phyloP scores from a whole-genome alignment of 2,888 invertebrate species.

The Trachelus troglodyta region DNA sequence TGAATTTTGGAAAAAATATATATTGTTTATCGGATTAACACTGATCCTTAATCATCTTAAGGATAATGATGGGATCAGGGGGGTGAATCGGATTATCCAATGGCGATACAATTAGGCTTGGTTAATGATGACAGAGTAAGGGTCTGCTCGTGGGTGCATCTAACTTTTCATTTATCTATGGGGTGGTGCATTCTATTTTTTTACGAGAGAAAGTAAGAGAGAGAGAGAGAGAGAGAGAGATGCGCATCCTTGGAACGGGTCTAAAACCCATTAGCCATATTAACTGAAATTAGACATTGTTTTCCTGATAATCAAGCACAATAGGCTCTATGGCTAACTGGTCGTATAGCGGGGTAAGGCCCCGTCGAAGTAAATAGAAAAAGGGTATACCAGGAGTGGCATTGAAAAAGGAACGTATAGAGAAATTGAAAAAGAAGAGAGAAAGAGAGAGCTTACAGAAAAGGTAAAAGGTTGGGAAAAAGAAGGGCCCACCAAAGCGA shows the following conservation, averaged over 20 bases:
- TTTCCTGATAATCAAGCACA: constrained; percentile 29
- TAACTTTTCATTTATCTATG: not conserved
- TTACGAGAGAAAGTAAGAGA: too few species aligned
- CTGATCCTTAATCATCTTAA: not conserved
- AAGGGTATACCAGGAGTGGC: constrained; percentile 30
- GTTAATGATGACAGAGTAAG: not conserved
- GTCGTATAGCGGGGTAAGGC: constrained; percentile 9
- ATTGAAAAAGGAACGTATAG: constrained; percentile 23
- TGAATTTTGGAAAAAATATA: not conserved
- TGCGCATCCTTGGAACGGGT: not conserved
- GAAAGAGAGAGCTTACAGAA: not conserved
- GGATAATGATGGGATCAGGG: not conserved
- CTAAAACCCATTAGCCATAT: constrained; percentile 47
- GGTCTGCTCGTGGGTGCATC: not conserved
- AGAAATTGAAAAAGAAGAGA: constrained; percentile 14
- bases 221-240: constrained; percentile 17
- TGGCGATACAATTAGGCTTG: not conserved
- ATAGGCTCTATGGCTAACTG: constrained; percentile 21
- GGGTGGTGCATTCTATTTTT: not conserved
- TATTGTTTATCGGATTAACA: constrained; percentile 11
- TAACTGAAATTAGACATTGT: constrained; percentile 59
- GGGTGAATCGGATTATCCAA: not conserved
- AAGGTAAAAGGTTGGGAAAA: constrained; percentile 13
- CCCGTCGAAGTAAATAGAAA: constrained; percentile 22
- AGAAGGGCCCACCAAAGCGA: constrained; percentile 28